Conservation (phyloP, 2,888 invertebrate genomes). For the Ernsta delagoae region DNA sequence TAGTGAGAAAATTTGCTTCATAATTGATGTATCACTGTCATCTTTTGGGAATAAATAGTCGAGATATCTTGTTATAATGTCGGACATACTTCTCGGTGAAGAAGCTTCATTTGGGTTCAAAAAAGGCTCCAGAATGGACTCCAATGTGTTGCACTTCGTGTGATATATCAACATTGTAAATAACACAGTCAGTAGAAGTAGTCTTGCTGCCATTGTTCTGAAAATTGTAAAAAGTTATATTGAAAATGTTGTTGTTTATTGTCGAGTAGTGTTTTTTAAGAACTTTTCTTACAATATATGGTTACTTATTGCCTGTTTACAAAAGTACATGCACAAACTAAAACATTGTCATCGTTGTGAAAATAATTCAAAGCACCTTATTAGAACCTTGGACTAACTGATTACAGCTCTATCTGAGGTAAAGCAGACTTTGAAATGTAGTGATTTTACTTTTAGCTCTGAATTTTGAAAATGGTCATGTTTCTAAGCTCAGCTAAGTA, state of each 20-base stretch:
- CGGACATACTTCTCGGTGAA: slow-evolving; percentile 58
- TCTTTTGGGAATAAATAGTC: slow-evolving; percentile 70
- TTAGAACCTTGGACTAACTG: too few species aligned
- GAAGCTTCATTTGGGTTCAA: slow-evolving; percentile 35
- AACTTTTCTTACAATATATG: too few species aligned
- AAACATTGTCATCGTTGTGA: too few species aligned
- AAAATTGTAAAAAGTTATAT: slow-evolving; percentile 35
- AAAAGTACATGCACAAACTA: too few species aligned
- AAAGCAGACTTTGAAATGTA: too few species aligned
- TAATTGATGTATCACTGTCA: slow-evolving; percentile 61
- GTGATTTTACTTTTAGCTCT: too few species aligned
- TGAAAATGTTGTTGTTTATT: neutral
- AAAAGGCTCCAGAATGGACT: slow-evolving; percentile 45
- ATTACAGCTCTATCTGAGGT: too few species aligned
- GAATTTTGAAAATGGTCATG: too few species aligned
- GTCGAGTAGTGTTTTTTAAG: neutral
- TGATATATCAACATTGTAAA: slow-evolving; percentile 43
- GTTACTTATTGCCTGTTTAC: too few species aligned
- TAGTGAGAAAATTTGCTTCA: slow-evolving; percentile 67
- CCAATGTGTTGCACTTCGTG: slow-evolving; percentile 40
- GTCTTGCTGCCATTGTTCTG: slow-evolving; percentile 51
- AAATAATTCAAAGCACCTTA: too few species aligned
- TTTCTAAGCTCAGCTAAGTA: too few species aligned
- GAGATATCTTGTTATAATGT: slow-evolving; percentile 61
- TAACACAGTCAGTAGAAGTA: slow-evolving; percentile 42